Percentiles rank a stretch among this genome's conserved stretches.
Evolutionary conservation across 1,140 invertebrate species (phyloP).

Genomic region (Meloidogyne floridensis): DNA sequence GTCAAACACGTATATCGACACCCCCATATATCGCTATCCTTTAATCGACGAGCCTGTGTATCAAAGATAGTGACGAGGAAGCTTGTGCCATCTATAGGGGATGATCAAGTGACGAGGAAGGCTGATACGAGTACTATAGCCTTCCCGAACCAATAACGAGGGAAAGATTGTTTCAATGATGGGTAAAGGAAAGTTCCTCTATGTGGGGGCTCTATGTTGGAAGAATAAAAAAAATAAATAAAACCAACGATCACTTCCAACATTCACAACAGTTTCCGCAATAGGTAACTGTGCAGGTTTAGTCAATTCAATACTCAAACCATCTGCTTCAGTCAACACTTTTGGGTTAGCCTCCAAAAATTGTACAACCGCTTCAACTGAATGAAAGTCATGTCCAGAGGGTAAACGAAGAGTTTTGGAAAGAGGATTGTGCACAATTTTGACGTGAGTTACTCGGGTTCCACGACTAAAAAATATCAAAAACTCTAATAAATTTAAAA

Average conservation of each 20-base stretch:
- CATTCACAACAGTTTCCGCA: constrained; percentile 41
- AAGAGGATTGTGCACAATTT: constrained; percentile 36
- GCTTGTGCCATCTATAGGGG: too few relatives aligned
- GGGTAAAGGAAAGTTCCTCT: too few relatives aligned
- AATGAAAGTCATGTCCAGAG: constrained; percentile 50
- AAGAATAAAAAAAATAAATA: constrained; percentile 35
- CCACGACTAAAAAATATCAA: constrained; percentile 43
- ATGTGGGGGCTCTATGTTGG: too few relatives aligned
- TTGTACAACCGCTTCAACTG: constrained; percentile 35
- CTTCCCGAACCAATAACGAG: too few relatives aligned
- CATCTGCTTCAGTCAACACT: constrained; percentile 40
- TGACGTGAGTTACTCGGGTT: constrained; percentile 50
- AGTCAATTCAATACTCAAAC: constrained; percentile 40
- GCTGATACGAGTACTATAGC: too few relatives aligned
- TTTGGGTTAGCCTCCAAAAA: constrained; percentile 38
- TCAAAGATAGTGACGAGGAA: too few relatives aligned
- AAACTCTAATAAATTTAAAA: neutral
- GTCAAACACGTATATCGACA: too few relatives aligned
- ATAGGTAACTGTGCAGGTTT: constrained; percentile 42
- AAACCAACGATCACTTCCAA: constrained; percentile 31
- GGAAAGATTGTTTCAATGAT: too few relatives aligned
- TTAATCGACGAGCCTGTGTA: too few relatives aligned
- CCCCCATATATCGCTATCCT: too few relatives aligned
- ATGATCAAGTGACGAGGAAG: too few relatives aligned
- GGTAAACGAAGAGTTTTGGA: constrained; percentile 43